Conservation (phyloP, 23 tunicate genomes). For the Pegea sp. region DNA sequence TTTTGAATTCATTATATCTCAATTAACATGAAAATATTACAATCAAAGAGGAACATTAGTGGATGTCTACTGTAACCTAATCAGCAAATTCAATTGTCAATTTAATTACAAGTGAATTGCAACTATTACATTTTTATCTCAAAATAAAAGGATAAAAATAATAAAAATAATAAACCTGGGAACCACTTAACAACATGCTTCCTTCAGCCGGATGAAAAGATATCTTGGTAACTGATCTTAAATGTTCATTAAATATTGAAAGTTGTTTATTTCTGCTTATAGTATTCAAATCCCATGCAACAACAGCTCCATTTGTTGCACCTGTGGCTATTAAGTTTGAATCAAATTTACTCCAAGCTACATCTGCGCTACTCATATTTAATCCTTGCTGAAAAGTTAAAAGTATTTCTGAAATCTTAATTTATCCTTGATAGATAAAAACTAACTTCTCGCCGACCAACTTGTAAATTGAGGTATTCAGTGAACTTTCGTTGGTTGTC, state of each 20-base stretch:
- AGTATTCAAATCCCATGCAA: conserved; percentile 50
- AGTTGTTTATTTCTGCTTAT: conserved; percentile 40
- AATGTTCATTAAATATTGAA: conserved; percentile 28
- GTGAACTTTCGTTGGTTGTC: conserved; percentile 3
- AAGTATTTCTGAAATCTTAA: too few relatives aligned
- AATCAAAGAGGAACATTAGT: too few relatives aligned
- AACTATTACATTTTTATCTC: neutral
- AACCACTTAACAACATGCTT: conserved; percentile 36
- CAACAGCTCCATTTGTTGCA: conserved; percentile 73
- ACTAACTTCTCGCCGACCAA: conserved; percentile 32
- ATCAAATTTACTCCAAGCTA: conserved; percentile 48
- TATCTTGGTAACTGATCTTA: conserved; percentile 33
- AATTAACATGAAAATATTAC: too few relatives aligned
- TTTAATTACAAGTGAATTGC: too few relatives aligned
- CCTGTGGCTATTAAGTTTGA: conserved; percentile 56
- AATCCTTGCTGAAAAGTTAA: conserved; percentile 49
- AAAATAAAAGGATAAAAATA: neutral
- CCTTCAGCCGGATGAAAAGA: conserved; percentile 41
- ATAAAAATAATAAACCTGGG: conserved; percentile 13
- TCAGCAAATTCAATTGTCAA: too few relatives aligned
- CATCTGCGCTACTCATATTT: conserved; percentile 75
- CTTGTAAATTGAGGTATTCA: conserved; percentile 23
- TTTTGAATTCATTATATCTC: too few relatives aligned
- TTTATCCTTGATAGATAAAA: too few relatives aligned
- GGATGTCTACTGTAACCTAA: too few relatives aligned